Percentiles rank a stretch among this genome's conserved stretches.
phyloP scores from a whole-genome alignment of 1,140 invertebrate genomes.

The Cepaea nemoralis region DNA sequence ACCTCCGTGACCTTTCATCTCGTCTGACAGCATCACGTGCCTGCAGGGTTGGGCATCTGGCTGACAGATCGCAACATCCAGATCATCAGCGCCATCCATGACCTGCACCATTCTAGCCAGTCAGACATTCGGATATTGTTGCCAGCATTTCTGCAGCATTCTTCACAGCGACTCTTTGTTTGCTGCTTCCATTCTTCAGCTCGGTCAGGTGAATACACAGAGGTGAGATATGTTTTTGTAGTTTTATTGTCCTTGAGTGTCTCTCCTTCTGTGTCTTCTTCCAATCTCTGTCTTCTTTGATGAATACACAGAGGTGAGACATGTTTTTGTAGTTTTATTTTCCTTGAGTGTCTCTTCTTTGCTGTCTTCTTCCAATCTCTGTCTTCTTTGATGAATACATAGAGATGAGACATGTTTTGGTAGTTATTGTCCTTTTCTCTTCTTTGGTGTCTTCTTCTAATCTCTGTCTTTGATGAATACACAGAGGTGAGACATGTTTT shows the following conservation, averaged over 20 bases:
- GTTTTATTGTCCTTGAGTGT: not conserved
- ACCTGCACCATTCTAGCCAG: not conserved
- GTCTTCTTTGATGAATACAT: not conserved
- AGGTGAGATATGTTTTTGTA: not conserved
- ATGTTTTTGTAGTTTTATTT: not conserved
- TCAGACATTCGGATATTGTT: not conserved
- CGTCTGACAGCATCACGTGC: not conserved
- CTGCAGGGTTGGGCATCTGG: not conserved
- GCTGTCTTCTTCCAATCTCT: not conserved
- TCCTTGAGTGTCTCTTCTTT: not conserved
- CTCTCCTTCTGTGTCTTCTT: too few relatives aligned
- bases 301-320: not conserved
- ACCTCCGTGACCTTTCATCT: too few relatives aligned
- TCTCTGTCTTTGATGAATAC: too few relatives aligned
- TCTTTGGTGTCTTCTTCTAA: not conserved
- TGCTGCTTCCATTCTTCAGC: conserved; percentile 3
- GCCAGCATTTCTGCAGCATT: not conserved
- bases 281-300: not conserved
- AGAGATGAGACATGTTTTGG: too few relatives aligned
- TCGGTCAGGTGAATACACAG: not conserved
- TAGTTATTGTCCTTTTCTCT: not conserved
- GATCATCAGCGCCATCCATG: conserved; percentile 16
- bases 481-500: too few relatives aligned
- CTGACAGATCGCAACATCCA: conserved; percentile 8
- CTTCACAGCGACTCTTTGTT: not conserved